Evolutionary conservation across 1,140 invertebrate genomes (phyloP).

Genomic region (Trichomalopsis sarcophagae): DNA sequence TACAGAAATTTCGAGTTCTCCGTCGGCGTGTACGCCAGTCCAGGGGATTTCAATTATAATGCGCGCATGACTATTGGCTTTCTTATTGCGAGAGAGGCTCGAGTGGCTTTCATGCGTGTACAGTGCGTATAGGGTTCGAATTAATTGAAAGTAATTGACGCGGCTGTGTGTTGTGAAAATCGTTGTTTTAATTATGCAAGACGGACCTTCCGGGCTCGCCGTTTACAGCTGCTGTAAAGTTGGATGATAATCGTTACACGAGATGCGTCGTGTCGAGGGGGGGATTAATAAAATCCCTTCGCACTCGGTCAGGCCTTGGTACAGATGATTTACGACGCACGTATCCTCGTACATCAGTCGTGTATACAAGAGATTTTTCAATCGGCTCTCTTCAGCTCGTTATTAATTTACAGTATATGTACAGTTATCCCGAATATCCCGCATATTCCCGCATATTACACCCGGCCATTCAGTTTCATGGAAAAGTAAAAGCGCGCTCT

Average conservation of each 20-base stretch:
- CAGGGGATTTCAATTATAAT: neutral
- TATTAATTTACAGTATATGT: too few species aligned
- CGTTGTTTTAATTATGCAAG: too few species aligned
- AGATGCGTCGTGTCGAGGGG: neutral
- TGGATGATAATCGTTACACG: neutral
- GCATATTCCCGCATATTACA: too few species aligned
- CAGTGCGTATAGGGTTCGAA: neutral
- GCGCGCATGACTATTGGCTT: neutral
- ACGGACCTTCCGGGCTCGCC: too few species aligned
- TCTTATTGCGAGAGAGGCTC: neutral
- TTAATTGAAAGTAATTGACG: neutral
- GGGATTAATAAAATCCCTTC: neutral
- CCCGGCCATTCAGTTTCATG: neutral
- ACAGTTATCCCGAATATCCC: too few species aligned
- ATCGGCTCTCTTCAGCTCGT: neutral
- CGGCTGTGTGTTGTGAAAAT: neutral
- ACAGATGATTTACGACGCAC: neutral
- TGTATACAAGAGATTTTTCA: neutral
- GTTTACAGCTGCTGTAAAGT: neutral
- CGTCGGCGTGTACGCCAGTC: neutral
- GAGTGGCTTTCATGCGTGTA: neutral
- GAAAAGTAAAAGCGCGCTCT: neutral
- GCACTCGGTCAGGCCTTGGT: neutral
- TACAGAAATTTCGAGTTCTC: slow-evolving; percentile 3
- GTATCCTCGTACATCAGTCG: too few species aligned